A percentile compares a stretch with the other conserved stretches of the same genome.
Conservation (phyloP, 2,888 invertebrate genomes). For the Malachius bipustulatus region DNA sequence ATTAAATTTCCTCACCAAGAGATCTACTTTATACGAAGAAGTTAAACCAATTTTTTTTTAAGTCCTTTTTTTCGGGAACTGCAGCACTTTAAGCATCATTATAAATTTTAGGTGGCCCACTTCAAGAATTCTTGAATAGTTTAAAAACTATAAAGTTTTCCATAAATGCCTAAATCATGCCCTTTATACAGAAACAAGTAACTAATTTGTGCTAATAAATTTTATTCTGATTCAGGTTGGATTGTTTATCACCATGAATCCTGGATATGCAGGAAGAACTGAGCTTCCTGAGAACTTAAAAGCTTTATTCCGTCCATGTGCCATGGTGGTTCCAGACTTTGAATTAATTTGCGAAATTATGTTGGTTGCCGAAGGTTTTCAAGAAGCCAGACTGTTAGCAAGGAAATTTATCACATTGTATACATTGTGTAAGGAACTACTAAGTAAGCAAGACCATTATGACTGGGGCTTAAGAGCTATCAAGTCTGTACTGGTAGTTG, state of each 20-base stretch:
- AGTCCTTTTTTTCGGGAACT: too few species aligned
- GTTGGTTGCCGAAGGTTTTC: conserved; percentile 91
- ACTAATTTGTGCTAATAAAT: conserved; percentile 1
- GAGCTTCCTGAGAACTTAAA: conserved; percentile 76
- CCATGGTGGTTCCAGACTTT: conserved; percentile 96
- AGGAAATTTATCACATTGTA: conserved; percentile 91
- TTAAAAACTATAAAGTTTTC: too few species aligned
- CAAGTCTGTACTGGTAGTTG: conserved; percentile 89
- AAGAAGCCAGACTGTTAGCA: conserved; percentile 79
- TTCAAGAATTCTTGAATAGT: too few species aligned
- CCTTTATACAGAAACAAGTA: too few species aligned
- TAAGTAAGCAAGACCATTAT: conserved; percentile 93
- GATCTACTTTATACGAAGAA: too few species aligned
- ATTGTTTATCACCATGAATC: conserved; percentile 94
- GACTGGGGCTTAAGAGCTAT: conserved; percentile 95
- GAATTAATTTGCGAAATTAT: conserved; percentile 94
- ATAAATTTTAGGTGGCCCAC: too few species aligned
- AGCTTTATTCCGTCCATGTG: conserved; percentile 74
- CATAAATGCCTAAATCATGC: too few species aligned
- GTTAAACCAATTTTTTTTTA: too few species aligned
- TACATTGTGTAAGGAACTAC: conserved; percentile 75
- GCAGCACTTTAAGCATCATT: too few species aligned
- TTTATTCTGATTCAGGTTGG: conserved; percentile 46
- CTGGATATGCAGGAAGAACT: conserved; percentile 86
- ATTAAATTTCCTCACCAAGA: too few species aligned